phyloP scores from a whole-genome alignment of 2,113 vertebrate genomes.

The Neodontobutis hainanensis region DNA sequence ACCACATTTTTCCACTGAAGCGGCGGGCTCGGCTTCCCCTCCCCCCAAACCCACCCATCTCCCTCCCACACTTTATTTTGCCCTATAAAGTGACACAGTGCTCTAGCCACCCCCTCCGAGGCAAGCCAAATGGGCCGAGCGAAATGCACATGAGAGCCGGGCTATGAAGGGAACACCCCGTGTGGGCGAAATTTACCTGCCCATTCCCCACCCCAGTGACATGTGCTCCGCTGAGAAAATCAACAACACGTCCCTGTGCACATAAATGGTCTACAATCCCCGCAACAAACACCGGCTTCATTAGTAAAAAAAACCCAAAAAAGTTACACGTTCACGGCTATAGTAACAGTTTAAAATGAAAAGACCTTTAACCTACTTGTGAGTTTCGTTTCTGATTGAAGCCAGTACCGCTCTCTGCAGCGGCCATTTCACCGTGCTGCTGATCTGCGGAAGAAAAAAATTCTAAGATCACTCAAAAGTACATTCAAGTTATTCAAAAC shows the following conservation, averaged over 20 bases:
- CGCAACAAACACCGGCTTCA: background rate
- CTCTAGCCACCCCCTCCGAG: slow-evolving; percentile 74
- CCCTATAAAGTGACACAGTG: slow-evolving; percentile 77
- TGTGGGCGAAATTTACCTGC: slow-evolving; percentile 77
- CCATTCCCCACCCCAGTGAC: slow-evolving; percentile 75
- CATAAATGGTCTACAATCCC: background rate
- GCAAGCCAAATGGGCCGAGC: slow-evolving; percentile 81
- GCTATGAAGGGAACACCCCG: slow-evolving; percentile 78
- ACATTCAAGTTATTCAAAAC: background rate
- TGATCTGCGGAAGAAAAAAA: slow-evolving; percentile 77
- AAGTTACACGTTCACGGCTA: background rate
- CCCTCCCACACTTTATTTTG: slow-evolving; percentile 75
- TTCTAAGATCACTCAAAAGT: slow-evolving; percentile 43
- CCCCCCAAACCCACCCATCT: slow-evolving; percentile 78
- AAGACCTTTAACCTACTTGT: slow-evolving; percentile 64
- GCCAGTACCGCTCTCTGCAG: slow-evolving; percentile 73
- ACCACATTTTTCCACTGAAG: slow-evolving; percentile 63
- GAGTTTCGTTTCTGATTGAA: slow-evolving; percentile 79
- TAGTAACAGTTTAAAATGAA: background rate
- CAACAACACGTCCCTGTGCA: slow-evolving; percentile 55
- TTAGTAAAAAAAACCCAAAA: background rate
- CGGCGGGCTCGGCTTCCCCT: slow-evolving; percentile 73
- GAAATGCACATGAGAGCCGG: slow-evolving; percentile 56
- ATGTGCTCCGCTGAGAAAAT: slow-evolving; percentile 75
- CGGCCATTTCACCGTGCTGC: slow-evolving; percentile 82